Conservation (phyloP, 2,113 vertebrate genomes). For the Macroglossus sobrinus region DNA sequence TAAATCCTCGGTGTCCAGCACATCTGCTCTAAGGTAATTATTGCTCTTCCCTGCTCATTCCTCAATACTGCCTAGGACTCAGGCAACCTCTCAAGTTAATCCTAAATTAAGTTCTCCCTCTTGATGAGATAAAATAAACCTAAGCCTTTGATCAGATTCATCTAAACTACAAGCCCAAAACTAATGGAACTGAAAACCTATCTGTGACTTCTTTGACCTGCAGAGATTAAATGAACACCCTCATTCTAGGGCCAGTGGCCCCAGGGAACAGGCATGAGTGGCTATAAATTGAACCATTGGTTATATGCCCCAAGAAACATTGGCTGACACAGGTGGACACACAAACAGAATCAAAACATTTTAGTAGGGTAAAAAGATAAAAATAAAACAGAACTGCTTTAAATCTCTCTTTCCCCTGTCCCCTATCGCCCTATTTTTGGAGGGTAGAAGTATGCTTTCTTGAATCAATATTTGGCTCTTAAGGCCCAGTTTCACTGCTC, state of each 20-base stretch:
- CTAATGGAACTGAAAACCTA: background rate
- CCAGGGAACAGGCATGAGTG: background rate
- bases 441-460: conserved; percentile 2
- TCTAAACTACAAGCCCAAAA: conserved; percentile 18
- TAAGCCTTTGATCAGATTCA: conserved; percentile 20
- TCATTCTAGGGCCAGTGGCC: background rate
- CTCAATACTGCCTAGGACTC: background rate
- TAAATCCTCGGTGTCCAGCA: background rate
- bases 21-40: background rate
- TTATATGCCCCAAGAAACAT: background rate
- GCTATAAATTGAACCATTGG: background rate
- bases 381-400: background rate
- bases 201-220: background rate
- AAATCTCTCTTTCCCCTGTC: background rate
- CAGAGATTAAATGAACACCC: background rate
- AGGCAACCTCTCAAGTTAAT: background rate
- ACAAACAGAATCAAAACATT: conserved; percentile 27
- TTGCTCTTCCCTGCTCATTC: background rate
- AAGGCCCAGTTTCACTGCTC: background rate
- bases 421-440: background rate
- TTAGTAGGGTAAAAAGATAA: background rate
- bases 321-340: background rate
- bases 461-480: conserved; percentile 30
- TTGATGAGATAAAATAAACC: background rate
- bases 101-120: background rate